Evolutionary conservation across 92 coral and sea anemone species (phyloP), one percentile per base, ranked within the genome.

Genomic region (Muricea muricata): DNA sequence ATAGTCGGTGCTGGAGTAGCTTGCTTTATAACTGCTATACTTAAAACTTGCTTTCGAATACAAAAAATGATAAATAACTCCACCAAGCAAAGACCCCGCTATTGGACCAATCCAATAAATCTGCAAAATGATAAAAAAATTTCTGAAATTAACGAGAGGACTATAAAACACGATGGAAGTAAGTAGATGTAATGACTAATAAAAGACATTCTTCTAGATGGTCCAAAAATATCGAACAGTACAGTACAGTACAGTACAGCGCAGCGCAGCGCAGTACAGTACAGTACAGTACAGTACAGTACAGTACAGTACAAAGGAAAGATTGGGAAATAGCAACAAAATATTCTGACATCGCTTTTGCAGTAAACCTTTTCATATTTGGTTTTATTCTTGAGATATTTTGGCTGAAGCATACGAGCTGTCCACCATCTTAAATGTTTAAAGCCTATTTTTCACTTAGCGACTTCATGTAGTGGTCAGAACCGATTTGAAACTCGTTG

Each of bases 61-160:
- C 11, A 94, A 84, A 46, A 73, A 50, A 57, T 91, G 93, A 79
- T 94, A 91, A 58, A 93, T 77, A 6, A 94, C 66, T 21, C 89
- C 97, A 17, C 91, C 98, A 45, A 85, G 32, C 10, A 94, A 80
- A 6, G 93, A 89, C 17, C 97, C 98, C 12, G 80, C 52, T 23
- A 76, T 80, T 6, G 98, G 98, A 69, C 94, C 98, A 55, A 90
- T 88, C 98, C 98, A 94, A 81, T 93, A 94, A 4, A 94, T 90
- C 98, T 94, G 39, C 33, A 78, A 65, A 89, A 0, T 29, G 18
- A 39, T 3, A 48, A 21, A 70, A 29, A 60, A 33, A 46, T 50
- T 11, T 4, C n/a, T n/a, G n/a, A n/a, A n/a, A n/a, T n/a, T n/a
- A n/a, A n/a, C n/a, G n/a, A n/a, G n/a, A n/a, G n/a, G n/a, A n/a